A percentile compares a stretch with the other conserved stretches of the same genome.
Conservation (phyloP, 2,888 invertebrate species). For the Disparrhopalites patrizii region DNA sequence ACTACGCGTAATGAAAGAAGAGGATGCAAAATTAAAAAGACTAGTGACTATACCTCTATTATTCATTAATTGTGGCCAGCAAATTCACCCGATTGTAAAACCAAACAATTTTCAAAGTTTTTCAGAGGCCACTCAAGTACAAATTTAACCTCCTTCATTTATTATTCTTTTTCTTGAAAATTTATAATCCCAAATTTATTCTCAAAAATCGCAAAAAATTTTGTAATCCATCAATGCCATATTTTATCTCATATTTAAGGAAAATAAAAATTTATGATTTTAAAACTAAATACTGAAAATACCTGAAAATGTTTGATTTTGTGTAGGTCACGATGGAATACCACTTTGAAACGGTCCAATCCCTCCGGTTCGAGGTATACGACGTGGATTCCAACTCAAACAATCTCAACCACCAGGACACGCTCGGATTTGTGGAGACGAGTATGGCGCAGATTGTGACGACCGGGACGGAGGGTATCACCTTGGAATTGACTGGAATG, state of each 20-base stretch:
- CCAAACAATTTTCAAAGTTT: no score
- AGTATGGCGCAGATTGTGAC: conserved; percentile 43
- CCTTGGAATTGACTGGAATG: conserved; percentile 32
- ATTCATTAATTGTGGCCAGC: no score
- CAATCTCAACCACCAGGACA: conserved; percentile 53
- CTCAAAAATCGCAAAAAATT: no score
- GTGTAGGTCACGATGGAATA: conserved; percentile 50
- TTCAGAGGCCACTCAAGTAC: no score
- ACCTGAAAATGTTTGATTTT: background rate
- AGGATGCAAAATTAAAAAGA: no score
- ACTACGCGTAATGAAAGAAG: no score
- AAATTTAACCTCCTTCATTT: no score
- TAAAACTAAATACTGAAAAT: background rate
- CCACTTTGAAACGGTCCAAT: conserved; percentile 59
- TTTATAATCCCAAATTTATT: background rate
- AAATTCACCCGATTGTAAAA: no score
- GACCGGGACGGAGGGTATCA: conserved; percentile 38
- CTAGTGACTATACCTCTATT: no score
- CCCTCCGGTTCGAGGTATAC: conserved; percentile 55
- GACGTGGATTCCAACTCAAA: conserved; percentile 51
- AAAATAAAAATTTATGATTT: background rate
- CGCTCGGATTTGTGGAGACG: conserved; percentile 55
- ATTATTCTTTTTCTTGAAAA: no score
- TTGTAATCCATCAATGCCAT: no score
- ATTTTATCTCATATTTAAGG: no score